A percentile compares a stretch with the other conserved stretches of the same genome.
Evolutionary conservation across 2,888 invertebrate genomes (phyloP).

Genomic region (Cheilosia vernalis): DNA sequence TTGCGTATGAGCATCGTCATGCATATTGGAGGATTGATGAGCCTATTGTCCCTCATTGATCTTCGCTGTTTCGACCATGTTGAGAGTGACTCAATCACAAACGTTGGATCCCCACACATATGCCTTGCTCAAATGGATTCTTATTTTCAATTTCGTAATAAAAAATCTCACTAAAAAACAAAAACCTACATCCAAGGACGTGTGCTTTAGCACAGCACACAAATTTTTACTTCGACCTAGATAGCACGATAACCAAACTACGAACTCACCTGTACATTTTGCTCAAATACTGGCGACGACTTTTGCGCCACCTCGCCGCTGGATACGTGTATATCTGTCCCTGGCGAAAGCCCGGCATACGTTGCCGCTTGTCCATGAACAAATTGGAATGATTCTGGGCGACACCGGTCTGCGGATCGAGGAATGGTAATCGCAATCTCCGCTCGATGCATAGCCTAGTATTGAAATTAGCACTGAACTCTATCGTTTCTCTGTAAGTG

Average conservation of each 20-base stretch:
- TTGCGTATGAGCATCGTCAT: too few relatives aligned
- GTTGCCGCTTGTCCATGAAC: conserved; percentile 93
- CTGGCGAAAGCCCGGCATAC: conserved; percentile 94
- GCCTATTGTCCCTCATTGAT: too few relatives aligned
- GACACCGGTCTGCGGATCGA: conserved; percentile 98
- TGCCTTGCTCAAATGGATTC: too few relatives aligned
- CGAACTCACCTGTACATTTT: conserved; percentile 82
- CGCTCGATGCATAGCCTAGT: conserved; percentile 95
- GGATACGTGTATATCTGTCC: conserved; percentile 98
- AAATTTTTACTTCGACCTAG: neutral
- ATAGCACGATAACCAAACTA: neutral
- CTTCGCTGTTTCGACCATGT: too few relatives aligned
- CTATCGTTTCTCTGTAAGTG: conserved; percentile 95
- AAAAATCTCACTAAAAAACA: too few relatives aligned
- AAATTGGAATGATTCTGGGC: conserved; percentile 97
- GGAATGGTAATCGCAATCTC: conserved; percentile 95
- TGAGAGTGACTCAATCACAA: too few relatives aligned
- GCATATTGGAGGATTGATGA: too few relatives aligned
- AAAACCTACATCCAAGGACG: too few relatives aligned
- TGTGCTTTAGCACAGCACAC: too few relatives aligned
- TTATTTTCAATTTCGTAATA: too few relatives aligned
- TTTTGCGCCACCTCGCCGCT: conserved; percentile 94
- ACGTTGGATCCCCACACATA: too few relatives aligned
- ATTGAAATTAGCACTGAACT: conserved; percentile 97
- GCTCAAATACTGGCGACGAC: conserved; percentile 91